Conservation (phyloP, 2,113 vertebrate species). For the Takifugu bimaculatus region DNA sequence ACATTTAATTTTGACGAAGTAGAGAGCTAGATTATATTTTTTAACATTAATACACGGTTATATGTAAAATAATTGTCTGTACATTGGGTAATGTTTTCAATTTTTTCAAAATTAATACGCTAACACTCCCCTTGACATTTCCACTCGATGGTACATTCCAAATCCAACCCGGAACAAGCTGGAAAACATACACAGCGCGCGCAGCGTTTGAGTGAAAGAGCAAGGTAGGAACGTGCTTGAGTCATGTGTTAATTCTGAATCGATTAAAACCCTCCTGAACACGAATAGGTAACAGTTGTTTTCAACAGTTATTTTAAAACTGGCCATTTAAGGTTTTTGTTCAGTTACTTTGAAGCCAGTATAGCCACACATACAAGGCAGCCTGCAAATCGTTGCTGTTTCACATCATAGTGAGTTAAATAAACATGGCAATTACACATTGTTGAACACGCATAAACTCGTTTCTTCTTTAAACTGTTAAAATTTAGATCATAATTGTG, state of each 20-base stretch:
- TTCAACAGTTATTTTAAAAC: too few species aligned
- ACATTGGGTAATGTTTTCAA: neutral
- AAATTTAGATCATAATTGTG: too few species aligned
- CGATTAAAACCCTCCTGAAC: neutral
- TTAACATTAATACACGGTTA: neutral
- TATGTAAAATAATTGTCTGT: neutral
- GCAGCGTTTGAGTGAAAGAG: constrained; percentile 28
- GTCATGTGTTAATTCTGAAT: neutral
- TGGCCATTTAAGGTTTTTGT: neutral
- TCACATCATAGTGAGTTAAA: too few species aligned
- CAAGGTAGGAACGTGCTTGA: neutral
- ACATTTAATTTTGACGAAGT: rapidly evolving
- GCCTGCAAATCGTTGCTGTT: neutral
- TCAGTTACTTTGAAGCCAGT: constrained; percentile 3
- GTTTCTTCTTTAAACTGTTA: too few species aligned
- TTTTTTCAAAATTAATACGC: neutral
- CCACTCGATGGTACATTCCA: constrained; percentile 34
- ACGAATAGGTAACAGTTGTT: too few species aligned
- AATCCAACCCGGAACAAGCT: constrained; percentile 48
- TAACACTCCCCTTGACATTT: constrained; percentile 6
- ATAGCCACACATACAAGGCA: too few species aligned
- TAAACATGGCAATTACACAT: too few species aligned
- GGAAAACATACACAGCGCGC: constrained; percentile 30
- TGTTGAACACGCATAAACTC: too few species aligned
- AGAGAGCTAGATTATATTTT: neutral